Evolutionary conservation across 2,888 invertebrate genomes (phyloP), one percentile per base, ranked within the genome.

Genomic region (Lithophane leautieri): DNA sequence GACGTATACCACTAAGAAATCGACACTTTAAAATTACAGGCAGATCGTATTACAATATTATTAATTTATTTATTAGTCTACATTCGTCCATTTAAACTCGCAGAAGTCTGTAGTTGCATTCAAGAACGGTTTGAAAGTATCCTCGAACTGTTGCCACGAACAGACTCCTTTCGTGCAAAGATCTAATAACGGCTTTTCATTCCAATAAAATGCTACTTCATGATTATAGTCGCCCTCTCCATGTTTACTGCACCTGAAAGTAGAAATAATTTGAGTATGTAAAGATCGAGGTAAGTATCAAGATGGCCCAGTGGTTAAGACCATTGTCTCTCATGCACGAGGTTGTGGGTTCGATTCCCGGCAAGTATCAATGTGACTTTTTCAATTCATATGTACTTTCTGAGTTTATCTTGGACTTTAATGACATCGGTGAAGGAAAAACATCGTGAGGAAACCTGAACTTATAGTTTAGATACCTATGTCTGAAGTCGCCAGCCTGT

Each of bases 141-240:
- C 83, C 78, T 93, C 90, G 74, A 95, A 94, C 83, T 94, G 93
- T 62, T 91, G 88, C 95, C 95, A 95, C 25, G 94, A 90, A 82
- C 95, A 95, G 76, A 94, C 91, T 50, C 94, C 94, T 81, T 90
- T 89, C 62, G 89, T 88, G 79, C 95, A 95, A 73, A 94, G 88
- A n/a, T 92, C 89, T 81, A 88, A 83, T 50, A 95, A 82, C 8
- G 94, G 94, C 83, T 94, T 93, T 82, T 95, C 95, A 74, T 95
- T 95, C 86, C 93, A 90, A 89, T 94, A 95, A 86, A 95, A 94
- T 42, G 93, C 91, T 4, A 95, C 90, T 63, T 92, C 93, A 82
- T 92, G 90, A 69, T 94, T 93, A 34, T 84, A 84, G 22, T 83
- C 71, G 14, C 81, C 16, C 1, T n/a, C 14, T 52, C 50, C 85